Conservation (phyloP, 1,140 invertebrate species). For the Drosophila burlai region DNA sequence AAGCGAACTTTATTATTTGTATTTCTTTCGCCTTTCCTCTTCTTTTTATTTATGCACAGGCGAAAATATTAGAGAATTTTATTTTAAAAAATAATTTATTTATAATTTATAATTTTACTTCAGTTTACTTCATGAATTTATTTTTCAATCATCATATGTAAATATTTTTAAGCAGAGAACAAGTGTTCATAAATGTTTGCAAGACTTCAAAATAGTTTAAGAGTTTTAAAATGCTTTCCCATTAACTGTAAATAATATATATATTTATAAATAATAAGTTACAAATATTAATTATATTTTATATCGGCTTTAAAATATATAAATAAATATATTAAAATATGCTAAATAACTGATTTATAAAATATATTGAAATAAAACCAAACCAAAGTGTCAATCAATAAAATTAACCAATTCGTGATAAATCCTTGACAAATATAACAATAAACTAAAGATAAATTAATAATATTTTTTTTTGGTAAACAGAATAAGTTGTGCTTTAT, state of each 20-base stretch:
- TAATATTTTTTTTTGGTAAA: neutral
- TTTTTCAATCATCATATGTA: neutral
- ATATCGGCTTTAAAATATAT: no score
- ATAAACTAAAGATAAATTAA: no score
- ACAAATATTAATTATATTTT: neutral
- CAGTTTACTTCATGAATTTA: neutral
- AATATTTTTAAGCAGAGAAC: neutral
- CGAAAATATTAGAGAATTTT: neutral
- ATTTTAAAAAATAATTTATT: neutral
- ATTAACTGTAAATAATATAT: neutral
- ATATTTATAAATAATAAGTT: neutral
- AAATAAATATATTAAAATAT: no score
- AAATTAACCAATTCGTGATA: no score
- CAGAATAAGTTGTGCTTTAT: neutral
- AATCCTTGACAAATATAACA: neutral
- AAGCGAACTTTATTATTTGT: constrained; percentile 85
- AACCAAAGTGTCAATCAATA: no score
- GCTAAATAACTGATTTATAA: no score
- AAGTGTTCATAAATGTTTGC: neutral
- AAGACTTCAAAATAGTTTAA: neutral
- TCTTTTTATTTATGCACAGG: constrained; percentile 25
- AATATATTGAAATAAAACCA: no score
- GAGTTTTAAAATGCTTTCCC: neutral
- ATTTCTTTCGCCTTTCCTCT: constrained; percentile 24
- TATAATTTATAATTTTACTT: neutral